Percentiles rank a stretch among this genome's conserved stretches.
Conservation (phyloP, 2,113 vertebrate species). For the Oostethus manadensis region DNA sequence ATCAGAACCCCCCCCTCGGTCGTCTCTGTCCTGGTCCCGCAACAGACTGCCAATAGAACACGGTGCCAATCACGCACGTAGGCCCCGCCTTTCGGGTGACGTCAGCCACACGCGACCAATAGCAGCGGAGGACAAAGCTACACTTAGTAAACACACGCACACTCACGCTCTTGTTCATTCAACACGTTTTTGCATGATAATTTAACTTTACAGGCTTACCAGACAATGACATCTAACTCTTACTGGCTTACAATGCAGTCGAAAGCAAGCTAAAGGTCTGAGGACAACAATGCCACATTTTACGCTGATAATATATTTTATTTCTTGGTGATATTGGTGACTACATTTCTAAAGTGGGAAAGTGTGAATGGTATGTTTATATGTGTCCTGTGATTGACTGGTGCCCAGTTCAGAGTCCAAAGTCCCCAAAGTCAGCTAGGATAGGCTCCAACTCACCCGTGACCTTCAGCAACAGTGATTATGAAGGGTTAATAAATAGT, state of each 20-base stretch:
- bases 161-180: constrained; percentile 27
- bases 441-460: no score
- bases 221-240: neutral
- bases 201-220: neutral
- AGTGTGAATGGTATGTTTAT: no score
- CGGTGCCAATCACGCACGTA: constrained; percentile 57
- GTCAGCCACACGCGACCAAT: constrained; percentile 37
- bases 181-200: neutral
- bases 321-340: no score
- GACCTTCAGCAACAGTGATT: no score
- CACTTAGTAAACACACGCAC: neutral
- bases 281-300: neutral
- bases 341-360: no score
- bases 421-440: no score
- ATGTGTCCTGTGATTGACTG: no score
- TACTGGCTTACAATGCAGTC: neutral
- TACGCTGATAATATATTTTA: no score
- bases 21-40: constrained; percentile 66
- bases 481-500: no score
- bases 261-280: neutral
- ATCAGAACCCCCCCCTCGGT: constrained; percentile 32
- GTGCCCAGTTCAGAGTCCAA: no score
- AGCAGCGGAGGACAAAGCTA: constrained; percentile 6
- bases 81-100: constrained; percentile 32
- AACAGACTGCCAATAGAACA: constrained; percentile 54